These are phyloP conservation scores for Cantharis lateralis DNA, from an alignment of 2,888 invertebrate species.

Conservation along the genomic window DNA sequence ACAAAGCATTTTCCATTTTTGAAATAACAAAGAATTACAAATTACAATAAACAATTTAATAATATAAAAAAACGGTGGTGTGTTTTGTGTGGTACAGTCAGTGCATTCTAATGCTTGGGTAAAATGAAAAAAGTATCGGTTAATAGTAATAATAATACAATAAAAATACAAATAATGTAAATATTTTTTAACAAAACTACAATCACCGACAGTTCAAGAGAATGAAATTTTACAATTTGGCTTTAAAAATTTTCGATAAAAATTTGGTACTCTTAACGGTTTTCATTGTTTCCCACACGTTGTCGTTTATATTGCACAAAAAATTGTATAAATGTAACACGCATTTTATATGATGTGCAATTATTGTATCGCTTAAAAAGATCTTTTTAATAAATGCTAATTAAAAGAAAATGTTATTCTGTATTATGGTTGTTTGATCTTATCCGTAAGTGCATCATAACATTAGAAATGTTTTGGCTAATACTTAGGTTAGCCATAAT, in stretches of 20 bases:
- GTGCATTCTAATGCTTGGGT: conserved; percentile 30
- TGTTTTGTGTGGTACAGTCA: conserved; percentile 21
- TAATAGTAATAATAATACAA: conserved; percentile 21
- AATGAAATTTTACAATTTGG: background rate
- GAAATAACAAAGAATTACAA: conserved; percentile 4
- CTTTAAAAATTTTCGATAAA: conserved; percentile 1
- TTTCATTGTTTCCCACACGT: conserved; percentile 29
- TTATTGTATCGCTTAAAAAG: conserved; percentile 29
- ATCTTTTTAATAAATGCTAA: conserved; percentile 27
- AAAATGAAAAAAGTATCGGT: conserved; percentile 23
- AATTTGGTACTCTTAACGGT: conserved; percentile 24
- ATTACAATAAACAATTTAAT: background rate
- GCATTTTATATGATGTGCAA: conserved; percentile 31
- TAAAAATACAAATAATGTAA: conserved; percentile 32
- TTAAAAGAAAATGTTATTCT: conserved; percentile 36
- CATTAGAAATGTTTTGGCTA: conserved; percentile 22
- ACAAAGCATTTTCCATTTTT: conserved; percentile 16
- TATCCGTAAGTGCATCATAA: conserved; percentile 24
- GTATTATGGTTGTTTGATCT: conserved; percentile 38
- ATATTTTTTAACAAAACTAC: conserved; percentile 31
- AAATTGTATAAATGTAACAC: conserved; percentile 29
- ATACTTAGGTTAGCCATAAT: conserved; percentile 11
- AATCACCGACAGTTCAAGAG: conserved; percentile 32
- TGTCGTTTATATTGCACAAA: conserved; percentile 32
- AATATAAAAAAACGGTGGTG: conserved; percentile 16